Conservation (phyloP, 53 echinoderm and acorn worm genomes). For the Stichopus horrens region DNA sequence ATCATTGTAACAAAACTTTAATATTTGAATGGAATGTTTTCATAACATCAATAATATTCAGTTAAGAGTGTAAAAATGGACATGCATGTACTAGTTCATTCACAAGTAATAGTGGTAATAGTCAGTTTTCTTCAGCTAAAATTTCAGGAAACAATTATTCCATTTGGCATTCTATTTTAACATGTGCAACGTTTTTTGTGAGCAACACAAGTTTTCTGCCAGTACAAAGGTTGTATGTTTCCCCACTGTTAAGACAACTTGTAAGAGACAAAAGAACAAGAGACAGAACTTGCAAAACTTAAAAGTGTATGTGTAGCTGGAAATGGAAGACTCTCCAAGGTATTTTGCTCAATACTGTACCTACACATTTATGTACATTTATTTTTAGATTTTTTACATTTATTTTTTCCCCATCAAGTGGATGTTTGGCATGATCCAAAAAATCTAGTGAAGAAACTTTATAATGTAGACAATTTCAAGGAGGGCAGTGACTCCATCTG, state of each 20-base stretch:
- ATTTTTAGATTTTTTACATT: no score
- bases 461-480: conserved; percentile 17
- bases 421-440: conserved; percentile 30
- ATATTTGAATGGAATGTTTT: not conserved
- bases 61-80: not conserved
- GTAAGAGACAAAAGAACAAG: not conserved
- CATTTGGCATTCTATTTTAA: conserved; percentile 15
- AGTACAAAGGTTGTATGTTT: conserved; percentile 21
- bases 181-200: conserved; percentile 26
- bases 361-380: conserved; percentile 48
- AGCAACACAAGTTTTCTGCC: conserved; percentile 13
- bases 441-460: conserved; percentile 7
- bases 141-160: conserved; percentile 42
- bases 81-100: not conserved
- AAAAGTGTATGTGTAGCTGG: conserved; percentile 26
- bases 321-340: conserved; percentile 53
- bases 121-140: conserved; percentile 12
- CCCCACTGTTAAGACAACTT: conserved; percentile 25
- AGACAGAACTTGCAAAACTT: not conserved
- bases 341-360: conserved; percentile 61
- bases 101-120: not conserved
- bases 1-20: not conserved
- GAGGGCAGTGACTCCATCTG: not conserved
- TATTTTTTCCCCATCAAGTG: conserved; percentile 22
- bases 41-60: not conserved